phyloP scores from a whole-genome alignment of 1,140 invertebrate genomes.

The Drosophila repleta region DNA sequence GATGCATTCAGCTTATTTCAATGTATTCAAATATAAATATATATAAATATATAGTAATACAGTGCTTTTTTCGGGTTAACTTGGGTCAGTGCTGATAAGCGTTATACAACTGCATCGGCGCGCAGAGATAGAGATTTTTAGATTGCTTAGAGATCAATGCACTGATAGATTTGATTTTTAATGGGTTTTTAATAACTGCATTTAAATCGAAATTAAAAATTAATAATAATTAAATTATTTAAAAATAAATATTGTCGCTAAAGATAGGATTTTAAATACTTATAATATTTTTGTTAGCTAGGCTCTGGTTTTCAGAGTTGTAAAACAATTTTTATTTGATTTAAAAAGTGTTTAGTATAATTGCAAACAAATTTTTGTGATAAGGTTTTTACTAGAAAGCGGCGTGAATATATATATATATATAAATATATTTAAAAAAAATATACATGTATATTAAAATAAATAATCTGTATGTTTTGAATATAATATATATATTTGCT shows the following conservation, averaged over 20 bases:
- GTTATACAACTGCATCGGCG: constrained; percentile 16
- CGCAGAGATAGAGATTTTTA: constrained; percentile 1
- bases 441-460: too few species aligned
- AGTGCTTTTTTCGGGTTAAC: neutral
- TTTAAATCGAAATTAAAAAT: neutral
- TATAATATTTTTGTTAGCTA: neutral
- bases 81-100: constrained; percentile 19
- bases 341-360: too few species aligned
- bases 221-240: neutral
- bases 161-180: constrained; percentile 11
- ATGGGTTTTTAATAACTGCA: neutral
- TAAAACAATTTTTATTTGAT: neutral
- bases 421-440: neutral
- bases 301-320: neutral
- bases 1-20: neutral
- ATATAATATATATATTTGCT: too few species aligned
- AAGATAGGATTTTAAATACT: neutral
- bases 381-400: too few species aligned
- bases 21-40: neutral
- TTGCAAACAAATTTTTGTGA: too few species aligned
- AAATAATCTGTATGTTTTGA: too few species aligned
- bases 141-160: constrained; percentile 24
- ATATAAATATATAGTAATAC: neutral
- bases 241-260: neutral
- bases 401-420: neutral